phyloP scores from a whole-genome alignment of 37 sponge, comb jelly and placozoan species.

The Petrosia ficiformis region DNA sequence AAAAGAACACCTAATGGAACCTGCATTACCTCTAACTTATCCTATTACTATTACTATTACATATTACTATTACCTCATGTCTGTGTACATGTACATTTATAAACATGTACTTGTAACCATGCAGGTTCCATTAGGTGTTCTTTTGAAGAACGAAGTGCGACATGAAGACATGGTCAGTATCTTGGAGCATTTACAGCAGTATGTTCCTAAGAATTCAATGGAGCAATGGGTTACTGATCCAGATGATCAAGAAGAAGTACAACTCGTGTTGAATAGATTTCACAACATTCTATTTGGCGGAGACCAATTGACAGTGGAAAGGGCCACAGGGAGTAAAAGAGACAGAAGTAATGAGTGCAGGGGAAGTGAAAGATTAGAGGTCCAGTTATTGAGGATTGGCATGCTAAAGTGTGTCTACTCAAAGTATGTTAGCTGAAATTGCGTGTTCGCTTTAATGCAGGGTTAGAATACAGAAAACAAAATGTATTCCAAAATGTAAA shows the following conservation, averaged over 20 bases:
- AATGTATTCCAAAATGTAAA: too few species aligned
- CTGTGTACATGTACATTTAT: too few species aligned
- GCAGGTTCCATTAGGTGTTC: neutral
- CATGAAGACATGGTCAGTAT: conserved; percentile 16
- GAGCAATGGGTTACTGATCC: neutral
- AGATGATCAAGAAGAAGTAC: neutral
- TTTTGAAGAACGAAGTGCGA: neutral
- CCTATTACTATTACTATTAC: too few species aligned
- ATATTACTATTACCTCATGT: too few species aligned
- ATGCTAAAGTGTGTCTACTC: conserved; percentile 10
- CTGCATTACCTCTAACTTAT: too few species aligned
- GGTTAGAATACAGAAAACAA: neutral
- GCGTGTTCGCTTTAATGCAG: too few species aligned
- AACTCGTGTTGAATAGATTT: neutral
- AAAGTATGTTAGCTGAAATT: conserved; percentile 7
- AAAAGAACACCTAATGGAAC: neutral
- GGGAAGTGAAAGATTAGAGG: neutral
- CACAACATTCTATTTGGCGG: conserved; percentile 15
- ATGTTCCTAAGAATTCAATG: neutral
- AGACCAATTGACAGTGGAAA: conserved; percentile 22
- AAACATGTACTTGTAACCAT: neutral
- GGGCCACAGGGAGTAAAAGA: neutral
- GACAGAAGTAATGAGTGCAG: neutral
- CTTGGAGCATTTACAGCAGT: neutral
- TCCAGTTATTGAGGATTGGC: conserved; percentile 22